phyloP scores from a whole-genome alignment of 1,140 invertebrate species.

The Palaemon carinicauda region DNA sequence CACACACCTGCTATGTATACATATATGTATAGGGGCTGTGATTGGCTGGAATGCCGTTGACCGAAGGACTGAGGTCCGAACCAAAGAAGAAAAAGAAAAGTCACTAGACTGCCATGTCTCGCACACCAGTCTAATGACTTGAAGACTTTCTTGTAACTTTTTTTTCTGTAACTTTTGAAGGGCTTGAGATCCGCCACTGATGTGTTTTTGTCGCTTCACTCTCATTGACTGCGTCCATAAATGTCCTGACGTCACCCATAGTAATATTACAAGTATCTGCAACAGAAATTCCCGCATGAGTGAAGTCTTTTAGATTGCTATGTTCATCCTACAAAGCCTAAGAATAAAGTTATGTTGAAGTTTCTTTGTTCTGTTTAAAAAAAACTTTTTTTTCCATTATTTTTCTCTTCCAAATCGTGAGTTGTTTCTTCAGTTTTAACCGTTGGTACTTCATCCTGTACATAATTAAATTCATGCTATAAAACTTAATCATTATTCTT shows the following conservation, averaged over 20 bases:
- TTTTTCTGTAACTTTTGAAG: too few species aligned
- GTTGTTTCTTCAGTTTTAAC: neutral
- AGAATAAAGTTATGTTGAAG: slow-evolving; percentile 28
- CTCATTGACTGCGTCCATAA: too few species aligned
- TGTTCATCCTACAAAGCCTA: slow-evolving; percentile 1
- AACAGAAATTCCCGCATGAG: slow-evolving; percentile 24
- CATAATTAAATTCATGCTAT: neutral
- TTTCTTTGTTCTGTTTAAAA: slow-evolving; percentile 10
- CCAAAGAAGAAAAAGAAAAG: too few species aligned
- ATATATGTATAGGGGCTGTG: too few species aligned
- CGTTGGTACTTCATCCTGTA: neutral
- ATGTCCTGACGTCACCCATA: slow-evolving; percentile 8
- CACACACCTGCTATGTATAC: too few species aligned
- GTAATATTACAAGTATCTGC: neutral
- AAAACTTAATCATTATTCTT: too few species aligned
- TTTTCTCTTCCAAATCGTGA: neutral
- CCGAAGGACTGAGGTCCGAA: too few species aligned
- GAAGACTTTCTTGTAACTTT: too few species aligned
- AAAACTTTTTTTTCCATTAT: neutral
- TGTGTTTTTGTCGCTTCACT: too few species aligned
- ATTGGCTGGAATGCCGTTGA: too few species aligned
- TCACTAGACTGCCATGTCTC: neutral
- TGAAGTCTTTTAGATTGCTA: slow-evolving; percentile 19
- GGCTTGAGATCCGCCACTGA: too few species aligned
- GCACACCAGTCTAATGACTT: neutral